Evolutionary conservation across 2,888 invertebrate genomes (phyloP).

Genomic region (Erannis defoliaria): DNA sequence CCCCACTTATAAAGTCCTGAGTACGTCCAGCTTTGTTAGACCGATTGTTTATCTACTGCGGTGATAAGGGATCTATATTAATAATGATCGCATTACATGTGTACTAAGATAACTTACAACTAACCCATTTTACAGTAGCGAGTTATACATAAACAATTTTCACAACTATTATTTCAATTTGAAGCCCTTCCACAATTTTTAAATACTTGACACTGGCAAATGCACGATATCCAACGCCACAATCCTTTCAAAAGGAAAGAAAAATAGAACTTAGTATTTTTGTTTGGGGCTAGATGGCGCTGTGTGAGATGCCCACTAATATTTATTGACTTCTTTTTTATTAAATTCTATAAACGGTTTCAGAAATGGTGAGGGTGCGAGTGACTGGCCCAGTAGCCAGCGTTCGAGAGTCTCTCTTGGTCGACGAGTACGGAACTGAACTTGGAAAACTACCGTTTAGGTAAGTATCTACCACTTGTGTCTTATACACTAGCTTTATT

Average conservation of each 20-base stretch:
- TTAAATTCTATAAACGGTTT: constrained; percentile 11
- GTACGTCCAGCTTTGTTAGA: constrained; percentile 7
- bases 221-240: too few species aligned
- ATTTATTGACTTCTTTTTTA: too few species aligned
- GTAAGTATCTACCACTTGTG: constrained; percentile 48
- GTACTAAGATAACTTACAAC: constrained; percentile 7
- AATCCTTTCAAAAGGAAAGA: too few species aligned
- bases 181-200: too few species aligned
- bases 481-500: background rate
- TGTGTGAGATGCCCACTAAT: too few species aligned
- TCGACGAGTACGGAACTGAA: constrained; percentile 76
- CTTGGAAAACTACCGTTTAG: constrained; percentile 74
- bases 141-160: too few species aligned
- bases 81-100: constrained; percentile 6
- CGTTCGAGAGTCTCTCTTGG: constrained; percentile 71
- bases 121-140: constrained; percentile 6
- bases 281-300: too few species aligned
- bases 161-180: too few species aligned
- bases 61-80: constrained; percentile 20
- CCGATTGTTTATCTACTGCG: constrained; percentile 8
- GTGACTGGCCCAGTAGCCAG: constrained; percentile 77
- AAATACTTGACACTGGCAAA: too few species aligned
- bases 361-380: constrained; percentile 70
- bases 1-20: constrained; percentile 7
- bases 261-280: too few species aligned